Conservation (phyloP, 2,888 invertebrate genomes). For the Gryllus longicercus region DNA sequence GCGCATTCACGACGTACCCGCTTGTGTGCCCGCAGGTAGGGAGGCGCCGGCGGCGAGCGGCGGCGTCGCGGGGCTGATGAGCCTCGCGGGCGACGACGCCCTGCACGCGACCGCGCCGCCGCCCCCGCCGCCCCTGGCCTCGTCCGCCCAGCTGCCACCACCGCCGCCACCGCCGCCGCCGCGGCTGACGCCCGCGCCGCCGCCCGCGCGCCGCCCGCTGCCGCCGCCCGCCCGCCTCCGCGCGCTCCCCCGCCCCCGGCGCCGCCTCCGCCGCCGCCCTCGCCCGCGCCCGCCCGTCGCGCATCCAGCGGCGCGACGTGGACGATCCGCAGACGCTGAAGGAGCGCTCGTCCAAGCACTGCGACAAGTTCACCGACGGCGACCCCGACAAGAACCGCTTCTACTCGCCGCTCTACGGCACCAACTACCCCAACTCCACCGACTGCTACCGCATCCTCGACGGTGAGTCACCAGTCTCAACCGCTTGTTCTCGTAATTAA, state of each 20-base stretch:
- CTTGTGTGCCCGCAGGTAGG: no score
- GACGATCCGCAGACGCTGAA: background rate
- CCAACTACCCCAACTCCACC: conserved; percentile 62
- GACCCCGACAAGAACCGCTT: conserved; percentile 60
- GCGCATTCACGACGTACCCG: no score
- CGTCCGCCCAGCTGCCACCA: no score
- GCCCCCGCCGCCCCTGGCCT: no score
- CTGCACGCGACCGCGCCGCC: no score
- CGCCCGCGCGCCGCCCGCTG: background rate
- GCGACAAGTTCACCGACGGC: conserved; percentile 57
- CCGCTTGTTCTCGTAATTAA: no score
- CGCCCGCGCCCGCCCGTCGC: background rate
- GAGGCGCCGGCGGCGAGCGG: no score
- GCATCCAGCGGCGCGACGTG: background rate
- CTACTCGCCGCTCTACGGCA: conserved; percentile 67
- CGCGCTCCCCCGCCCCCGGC: background rate
- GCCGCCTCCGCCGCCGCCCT: background rate
- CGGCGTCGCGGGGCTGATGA: no score
- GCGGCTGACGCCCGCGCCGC: background rate
- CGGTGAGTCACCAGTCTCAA: conserved; percentile 53
- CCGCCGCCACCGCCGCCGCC: background rate
- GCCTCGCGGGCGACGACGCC: no score
- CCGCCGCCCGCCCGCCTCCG: background rate
- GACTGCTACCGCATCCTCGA: conserved; percentile 63
- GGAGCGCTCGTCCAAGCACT: conserved; percentile 40